These are phyloP conservation scores for Neoitamus cyanurus DNA, from an alignment of 2,888 invertebrate genomes.

Conservation along the genomic window DNA sequence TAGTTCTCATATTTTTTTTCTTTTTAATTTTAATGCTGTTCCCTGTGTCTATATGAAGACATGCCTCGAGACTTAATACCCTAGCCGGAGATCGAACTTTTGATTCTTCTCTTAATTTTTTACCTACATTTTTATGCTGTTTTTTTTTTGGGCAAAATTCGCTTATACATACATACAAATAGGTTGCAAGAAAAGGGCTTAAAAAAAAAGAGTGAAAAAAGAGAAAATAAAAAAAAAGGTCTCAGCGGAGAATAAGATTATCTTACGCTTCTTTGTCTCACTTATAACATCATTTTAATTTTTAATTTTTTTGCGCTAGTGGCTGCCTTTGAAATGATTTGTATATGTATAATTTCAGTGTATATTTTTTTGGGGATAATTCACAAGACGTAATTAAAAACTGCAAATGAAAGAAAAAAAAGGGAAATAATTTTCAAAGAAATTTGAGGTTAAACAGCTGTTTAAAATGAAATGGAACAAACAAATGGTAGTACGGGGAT, in stretches of 20 bases:
- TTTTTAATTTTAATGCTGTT: background rate
- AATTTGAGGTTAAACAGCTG: background rate
- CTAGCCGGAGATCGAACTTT: background rate
- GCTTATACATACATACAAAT: background rate
- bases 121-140: background rate
- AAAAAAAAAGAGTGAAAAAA: background rate
- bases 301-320: background rate
- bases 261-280: background rate
- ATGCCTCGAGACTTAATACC: too few species aligned
- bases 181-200: background rate
- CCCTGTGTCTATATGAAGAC: background rate
- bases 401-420: constrained; percentile 55
- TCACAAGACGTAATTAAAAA: constrained; percentile 66
- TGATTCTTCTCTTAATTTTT: background rate
- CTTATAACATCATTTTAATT: background rate
- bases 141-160: background rate
- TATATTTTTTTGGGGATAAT: background rate
- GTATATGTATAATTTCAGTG: background rate
- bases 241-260: background rate
- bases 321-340: background rate
- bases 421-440: background rate
- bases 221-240: background rate
- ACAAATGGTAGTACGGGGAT: constrained; percentile 40
- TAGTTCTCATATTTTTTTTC: background rate
- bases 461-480: constrained; percentile 42